Evolutionary conservation across 1,140 invertebrate species (phyloP), one percentile per base, ranked within the genome.

Genomic region (Drosophila sp.): DNA sequence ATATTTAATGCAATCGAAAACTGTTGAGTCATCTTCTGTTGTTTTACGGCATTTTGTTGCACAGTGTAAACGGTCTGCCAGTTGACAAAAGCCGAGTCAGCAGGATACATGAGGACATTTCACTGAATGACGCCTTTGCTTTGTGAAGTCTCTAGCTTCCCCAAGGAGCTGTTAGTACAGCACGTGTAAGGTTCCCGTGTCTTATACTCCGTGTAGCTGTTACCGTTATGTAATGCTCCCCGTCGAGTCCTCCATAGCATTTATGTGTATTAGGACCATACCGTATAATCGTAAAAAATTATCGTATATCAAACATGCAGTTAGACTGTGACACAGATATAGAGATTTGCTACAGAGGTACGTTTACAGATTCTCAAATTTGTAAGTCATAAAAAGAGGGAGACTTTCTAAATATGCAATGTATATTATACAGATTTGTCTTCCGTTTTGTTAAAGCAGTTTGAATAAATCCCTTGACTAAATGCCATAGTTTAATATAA

Each of bases 271-370:
- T 78, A 81, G 77, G 59, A 65, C 69, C 63, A 74, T 77, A 65
- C 69, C 63, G 71, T 77, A 81, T 81, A 77, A 81, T 74, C 78
- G 70, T 81, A 81, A 81, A 81, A 81, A 78, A 81, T 81, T 81
- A 81, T 80, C 78, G 73, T 64, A 63, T 78, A 70, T 82, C 59
- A 71, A 82, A 82, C 50, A 67, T 69, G 62, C 61, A 70, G 53
- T 41, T n/a, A 67, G 36, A 40, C 51, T 53, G 50, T 16, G 25
- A 32, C 5, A 58, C 34, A 51, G 9, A 14, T 9, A 38, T 41
- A 59, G 48, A 63, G 51, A 41, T 29, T 38, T 51, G 34, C 43
- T 34, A 45, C 9, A 41, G 2, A 45, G n/a, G 16, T 29, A 34
- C 27, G 36, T 36, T 38, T n/a, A 48, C 6, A 27, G 46, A 48